phyloP scores from a whole-genome alignment of 1,140 invertebrate genomes.

The Hestina assimilis region DNA sequence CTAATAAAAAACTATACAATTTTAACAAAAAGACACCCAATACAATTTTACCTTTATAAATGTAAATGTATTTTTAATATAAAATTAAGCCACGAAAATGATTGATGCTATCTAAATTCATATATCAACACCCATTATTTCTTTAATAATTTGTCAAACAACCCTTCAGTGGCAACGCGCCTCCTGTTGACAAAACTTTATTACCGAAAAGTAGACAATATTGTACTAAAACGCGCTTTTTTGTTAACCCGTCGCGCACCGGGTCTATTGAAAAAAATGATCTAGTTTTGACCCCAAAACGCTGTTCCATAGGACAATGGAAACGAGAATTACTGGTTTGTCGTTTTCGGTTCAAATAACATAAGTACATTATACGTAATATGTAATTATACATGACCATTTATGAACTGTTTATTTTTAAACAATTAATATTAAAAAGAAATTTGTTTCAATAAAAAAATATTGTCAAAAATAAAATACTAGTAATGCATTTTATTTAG shows the following conservation, averaged over 20 bases:
- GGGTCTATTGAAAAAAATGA: conserved; percentile 48
- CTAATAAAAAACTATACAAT: too few species aligned
- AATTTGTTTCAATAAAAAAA: too few species aligned
- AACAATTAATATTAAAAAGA: background rate
- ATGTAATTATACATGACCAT: conserved; percentile 14
- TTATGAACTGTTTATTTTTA: background rate
- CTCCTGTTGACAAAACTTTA: conserved; percentile 75
- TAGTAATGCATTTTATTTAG: too few species aligned
- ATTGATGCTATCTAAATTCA: conserved; percentile 51
- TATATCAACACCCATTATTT: conserved; percentile 65
- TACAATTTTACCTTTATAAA: too few species aligned
- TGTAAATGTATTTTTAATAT: background rate
- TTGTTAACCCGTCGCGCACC: conserved; percentile 53
- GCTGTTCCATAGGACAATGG: conserved; percentile 44
- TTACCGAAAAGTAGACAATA: conserved; percentile 76
- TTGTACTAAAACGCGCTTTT: conserved; percentile 62
- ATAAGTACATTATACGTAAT: conserved; percentile 2
- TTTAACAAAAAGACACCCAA: too few species aligned
- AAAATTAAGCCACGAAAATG: conserved; percentile 30
- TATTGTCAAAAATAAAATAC: too few species aligned
- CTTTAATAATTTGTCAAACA: conserved; percentile 65
- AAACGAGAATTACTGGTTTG: conserved; percentile 64
- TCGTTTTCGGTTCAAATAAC: conserved; percentile 19
- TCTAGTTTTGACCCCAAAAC: conserved; percentile 70
- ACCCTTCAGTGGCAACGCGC: conserved; percentile 58